Evolutionary conservation across 1,140 invertebrate species (phyloP), one percentile per base, ranked within the genome.

Genomic region (Drosophila kepulauana): DNA sequence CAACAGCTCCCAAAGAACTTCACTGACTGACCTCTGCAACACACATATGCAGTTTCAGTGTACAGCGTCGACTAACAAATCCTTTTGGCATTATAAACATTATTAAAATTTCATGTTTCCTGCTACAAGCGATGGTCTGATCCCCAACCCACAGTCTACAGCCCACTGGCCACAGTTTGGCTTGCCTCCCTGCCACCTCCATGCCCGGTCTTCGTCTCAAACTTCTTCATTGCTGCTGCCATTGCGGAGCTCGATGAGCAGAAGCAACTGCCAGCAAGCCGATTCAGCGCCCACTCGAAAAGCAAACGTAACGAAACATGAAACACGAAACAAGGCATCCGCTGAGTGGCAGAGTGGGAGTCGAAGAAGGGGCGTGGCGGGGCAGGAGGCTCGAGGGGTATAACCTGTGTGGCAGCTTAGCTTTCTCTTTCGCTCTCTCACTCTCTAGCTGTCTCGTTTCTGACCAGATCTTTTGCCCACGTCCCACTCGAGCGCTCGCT

Each of bases 51-150:
- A 85, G 64, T 64, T 25, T 67, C 75, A 64, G 82, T 86, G 76
- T 87, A 72, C 63, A 82, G 69, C 80, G 84, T 84, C 85, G 85
- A 80, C 84, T 88, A 88, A 88, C 86, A 89, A 89, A 89, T 89
- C 85, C 85, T 89, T 89, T 89, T 89, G 85, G 85, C 85, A 90
- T 89, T 89, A 89, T 89, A 89, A 89, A 89, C 85, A 89, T 89
- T 89, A 89, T 89, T 89, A 89, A 89, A 89, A 89, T 89, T 89
- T 89, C 85, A 89, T 89, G 85, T 89, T 90, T 89, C 84, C 82
- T 88, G 77, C 85, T 88, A 80, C 77, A 68, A 78, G 80, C 85
- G 81, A 57, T 81, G 66, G 68, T 67, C 65, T 43, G 58, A 46
- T 67, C 66, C 51, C 65, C 65, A 10, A 48, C 64, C 15, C 64